phyloP scores from a whole-genome alignment of 2,797 vertebrate genomes.

The Lagocephalus sceleratus region DNA sequence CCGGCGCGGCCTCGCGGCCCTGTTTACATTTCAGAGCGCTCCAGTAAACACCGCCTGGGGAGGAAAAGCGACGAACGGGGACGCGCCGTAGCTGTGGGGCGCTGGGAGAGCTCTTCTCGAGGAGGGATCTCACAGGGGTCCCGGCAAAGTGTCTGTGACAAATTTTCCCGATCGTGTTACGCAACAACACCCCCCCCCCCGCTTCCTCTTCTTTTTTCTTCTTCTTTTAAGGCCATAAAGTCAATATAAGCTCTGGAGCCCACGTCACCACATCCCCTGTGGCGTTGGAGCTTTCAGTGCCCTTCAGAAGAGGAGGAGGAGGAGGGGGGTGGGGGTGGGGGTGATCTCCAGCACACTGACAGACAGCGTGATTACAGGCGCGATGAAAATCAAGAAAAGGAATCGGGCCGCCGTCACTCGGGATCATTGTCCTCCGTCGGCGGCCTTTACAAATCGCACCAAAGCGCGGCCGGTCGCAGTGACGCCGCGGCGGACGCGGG shows the following conservation, averaged over 20 bases:
- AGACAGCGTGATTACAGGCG: conserved; percentile 51
- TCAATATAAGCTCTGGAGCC: conserved; percentile 39
- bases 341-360: conserved; percentile 50
- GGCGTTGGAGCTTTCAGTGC: conserved; percentile 52
- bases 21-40: conserved; percentile 69
- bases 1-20: conserved; percentile 49
- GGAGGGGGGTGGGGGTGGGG: conserved; percentile 14
- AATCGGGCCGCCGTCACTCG: conserved; percentile 72
- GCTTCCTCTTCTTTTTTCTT: conserved; percentile 24
- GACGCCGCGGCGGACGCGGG: conserved; percentile 39
- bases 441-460: conserved; percentile 59
- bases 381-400: conserved; percentile 32
- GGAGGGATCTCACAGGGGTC: background rate
- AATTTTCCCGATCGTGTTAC: conserved; percentile 46
- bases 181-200: no score
- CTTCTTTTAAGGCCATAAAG: conserved; percentile 51
- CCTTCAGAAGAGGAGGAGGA: conserved; percentile 26
- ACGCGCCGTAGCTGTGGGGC: conserved; percentile 38
- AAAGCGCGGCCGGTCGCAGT: conserved; percentile 57
- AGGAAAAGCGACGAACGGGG: conserved; percentile 47
- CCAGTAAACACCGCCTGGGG: conserved; percentile 59
- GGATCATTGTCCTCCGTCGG: conserved; percentile 67
- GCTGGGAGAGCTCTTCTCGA: conserved; percentile 33
- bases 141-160: conserved; percentile 34
- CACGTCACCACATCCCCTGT: conserved; percentile 32